phyloP scores from a whole-genome alignment of 1,140 invertebrate genomes.

The Drosophila ercepeae region DNA sequence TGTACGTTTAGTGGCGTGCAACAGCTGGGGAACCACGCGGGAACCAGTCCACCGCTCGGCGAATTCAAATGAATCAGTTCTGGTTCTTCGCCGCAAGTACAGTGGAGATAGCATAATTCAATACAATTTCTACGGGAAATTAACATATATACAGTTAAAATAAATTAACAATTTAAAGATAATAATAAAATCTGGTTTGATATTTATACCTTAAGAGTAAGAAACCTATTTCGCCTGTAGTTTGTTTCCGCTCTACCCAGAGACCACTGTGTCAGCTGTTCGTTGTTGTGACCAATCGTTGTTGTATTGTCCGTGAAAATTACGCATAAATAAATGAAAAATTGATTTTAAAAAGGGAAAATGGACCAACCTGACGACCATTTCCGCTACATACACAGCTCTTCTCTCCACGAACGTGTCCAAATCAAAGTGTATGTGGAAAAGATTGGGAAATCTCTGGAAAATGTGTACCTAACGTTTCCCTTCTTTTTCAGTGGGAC shows the following conservation, averaged over 20 bases:
- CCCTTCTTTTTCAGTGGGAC: conserved; percentile 89
- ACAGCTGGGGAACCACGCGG: conserved; percentile 35
- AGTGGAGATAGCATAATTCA: neutral
- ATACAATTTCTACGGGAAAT: neutral
- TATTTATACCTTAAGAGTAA: too few relatives aligned
- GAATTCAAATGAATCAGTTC: neutral
- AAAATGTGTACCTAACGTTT: neutral
- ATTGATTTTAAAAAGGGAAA: conserved; percentile 16
- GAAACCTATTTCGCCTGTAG: too few relatives aligned
- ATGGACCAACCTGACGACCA: conserved; percentile 87
- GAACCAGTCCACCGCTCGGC: neutral
- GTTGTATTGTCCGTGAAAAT: conserved; percentile 21
- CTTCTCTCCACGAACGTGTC: conserved; percentile 92
- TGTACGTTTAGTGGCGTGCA: neutral
- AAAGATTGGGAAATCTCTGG: neutral
- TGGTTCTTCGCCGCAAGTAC: neutral
- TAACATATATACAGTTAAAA: neutral
- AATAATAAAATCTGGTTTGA: too few relatives aligned
- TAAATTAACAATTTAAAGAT: neutral
- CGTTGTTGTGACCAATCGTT: conserved; percentile 30
- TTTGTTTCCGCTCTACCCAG: neutral
- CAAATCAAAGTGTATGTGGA: conserved; percentile 96
- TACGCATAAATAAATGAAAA: conserved; percentile 36
- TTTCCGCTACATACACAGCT: conserved; percentile 95
- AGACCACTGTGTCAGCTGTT: conserved; percentile 17